Base-by-base conservation (phyloP, 2,888 invertebrate genomes). In the Quadroppia sp. region DNA sequence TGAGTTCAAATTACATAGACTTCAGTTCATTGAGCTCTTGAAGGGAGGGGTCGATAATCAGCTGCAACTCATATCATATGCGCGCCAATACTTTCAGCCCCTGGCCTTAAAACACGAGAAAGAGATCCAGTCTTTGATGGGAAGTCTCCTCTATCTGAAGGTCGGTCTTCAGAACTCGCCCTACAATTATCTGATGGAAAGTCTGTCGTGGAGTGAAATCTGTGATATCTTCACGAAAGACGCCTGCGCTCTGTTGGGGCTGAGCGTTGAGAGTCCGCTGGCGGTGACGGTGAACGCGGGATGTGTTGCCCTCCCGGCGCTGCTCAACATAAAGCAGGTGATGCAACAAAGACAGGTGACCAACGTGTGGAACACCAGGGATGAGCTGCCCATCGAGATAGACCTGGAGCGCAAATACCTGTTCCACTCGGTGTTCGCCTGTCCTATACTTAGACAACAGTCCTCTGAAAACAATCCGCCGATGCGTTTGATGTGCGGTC, bases 351-450 rank as follows among this genome's bases (percentile, higher is more conserved):
- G 91, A 78, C 90, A 92, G 83, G 96, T 96, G 64, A 88, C 92
- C 1, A 92, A 92, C 72, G 94, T 97, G 79, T 97, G 97, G 96
- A 91, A 89, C 80, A 91, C 82, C 42, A 92, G 80, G 81, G 97
- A 98, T 82, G 98, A 99, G 85, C 86, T 99, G 81, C 99, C 99
- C 3, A 95, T 98, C 83, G 96, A 97, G 84, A 91, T 97, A 75
- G 94, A 97, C 81, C 87, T 96, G 77, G 96, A 95, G 50, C 87
- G 87, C 74, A 93, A 94, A 77, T 91, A 90, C 80, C 89, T 92
- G 78, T 96, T 94, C 83, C 99, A 99, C 85, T 98, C 97, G 7
- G 92, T 97, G 81, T 99, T 99, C 85, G 96, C 98, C 28, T 99
- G 99, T 83, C 99, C 99, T 11, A 99, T 99, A 80, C 86, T 99